A percentile compares a stretch with the other conserved stretches of the same genome.
Evolutionary conservation across 1,140 invertebrate genomes (phyloP).

Genomic region (Phymastichus coffea): DNA sequence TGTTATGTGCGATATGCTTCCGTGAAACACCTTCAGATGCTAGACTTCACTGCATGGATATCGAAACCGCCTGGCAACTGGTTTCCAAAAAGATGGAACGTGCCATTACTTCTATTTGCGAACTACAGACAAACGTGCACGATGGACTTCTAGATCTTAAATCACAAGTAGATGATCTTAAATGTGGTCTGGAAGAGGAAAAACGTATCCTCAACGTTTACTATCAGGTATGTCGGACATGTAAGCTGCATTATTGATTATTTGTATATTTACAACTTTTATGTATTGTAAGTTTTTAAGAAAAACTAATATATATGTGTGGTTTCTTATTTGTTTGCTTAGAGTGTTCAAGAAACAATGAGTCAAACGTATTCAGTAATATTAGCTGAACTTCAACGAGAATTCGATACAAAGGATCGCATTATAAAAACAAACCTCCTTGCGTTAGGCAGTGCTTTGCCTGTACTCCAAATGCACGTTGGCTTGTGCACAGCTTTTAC

Average conservation of each 20-base stretch:
- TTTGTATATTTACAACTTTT: no score
- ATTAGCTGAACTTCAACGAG: conserved; percentile 66
- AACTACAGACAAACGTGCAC: conserved; percentile 64
- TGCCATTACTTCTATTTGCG: conserved; percentile 58
- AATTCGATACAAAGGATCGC: conserved; percentile 68
- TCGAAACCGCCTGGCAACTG: conserved; percentile 72
- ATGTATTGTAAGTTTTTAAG: no score
- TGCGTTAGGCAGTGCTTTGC: conserved; percentile 62
- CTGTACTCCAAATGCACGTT: conserved; percentile 67
- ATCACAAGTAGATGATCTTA: conserved; percentile 65
- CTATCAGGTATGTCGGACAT: conserved; percentile 62
- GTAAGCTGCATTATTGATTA: no score
- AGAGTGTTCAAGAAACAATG: conserved; percentile 62
- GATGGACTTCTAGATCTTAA: conserved; percentile 68
- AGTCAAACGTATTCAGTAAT: conserved; percentile 66
- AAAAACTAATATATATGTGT: no score
- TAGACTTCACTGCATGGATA: conserved; percentile 68
- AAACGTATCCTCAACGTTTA: conserved; percentile 67
- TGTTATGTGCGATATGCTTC: conserved; percentile 73
- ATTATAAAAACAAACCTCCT: conserved; percentile 63
- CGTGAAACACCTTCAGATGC: conserved; percentile 66
- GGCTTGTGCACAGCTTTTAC: conserved; percentile 69
- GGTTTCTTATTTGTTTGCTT: not conserved
- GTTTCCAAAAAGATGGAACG: conserved; percentile 67
- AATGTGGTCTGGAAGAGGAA: conserved; percentile 66